Evolutionary conservation across 2,113 vertebrate genomes (phyloP).

Genomic region (Chascanopsetta lugubris): DNA sequence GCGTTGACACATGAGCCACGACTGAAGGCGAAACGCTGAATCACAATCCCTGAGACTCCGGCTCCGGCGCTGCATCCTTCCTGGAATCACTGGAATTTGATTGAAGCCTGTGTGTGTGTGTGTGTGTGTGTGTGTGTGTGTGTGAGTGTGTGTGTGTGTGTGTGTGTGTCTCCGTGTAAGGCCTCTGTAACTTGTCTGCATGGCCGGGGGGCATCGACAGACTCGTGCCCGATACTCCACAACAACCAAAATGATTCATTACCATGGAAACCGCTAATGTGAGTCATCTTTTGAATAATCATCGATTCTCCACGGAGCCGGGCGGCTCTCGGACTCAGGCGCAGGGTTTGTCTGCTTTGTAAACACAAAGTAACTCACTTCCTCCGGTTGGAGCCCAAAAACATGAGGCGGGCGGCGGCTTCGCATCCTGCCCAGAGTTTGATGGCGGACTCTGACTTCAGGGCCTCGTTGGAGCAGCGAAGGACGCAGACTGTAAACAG

Average conservation of each 20-base stretch:
- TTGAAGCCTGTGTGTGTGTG: slow-evolving; percentile 19
- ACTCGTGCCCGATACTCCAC: slow-evolving; percentile 42
- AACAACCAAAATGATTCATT: slow-evolving; percentile 63
- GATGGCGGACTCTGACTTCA: slow-evolving; percentile 33
- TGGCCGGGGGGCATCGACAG: slow-evolving; percentile 38
- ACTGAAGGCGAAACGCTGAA: no score
- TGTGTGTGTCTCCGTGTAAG: slow-evolving; percentile 33
- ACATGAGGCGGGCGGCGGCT: slow-evolving; percentile 46
- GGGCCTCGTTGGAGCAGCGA: no score
- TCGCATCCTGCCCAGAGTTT: slow-evolving; percentile 64
- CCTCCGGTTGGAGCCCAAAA: slow-evolving; percentile 48
- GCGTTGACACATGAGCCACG: no score
- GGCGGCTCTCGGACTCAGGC: slow-evolving; percentile 58
- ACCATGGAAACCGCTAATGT: slow-evolving; percentile 74
- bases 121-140: slow-evolving; percentile 33
- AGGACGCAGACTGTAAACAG: background rate
- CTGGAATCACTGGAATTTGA: slow-evolving; percentile 27
- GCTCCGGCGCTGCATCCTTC: background rate
- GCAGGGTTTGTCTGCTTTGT: slow-evolving; percentile 71
- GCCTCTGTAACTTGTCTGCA: slow-evolving; percentile 24
- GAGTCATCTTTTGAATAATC: slow-evolving; percentile 79
- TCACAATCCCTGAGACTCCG: slow-evolving; percentile 22
- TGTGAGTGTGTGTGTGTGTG: slow-evolving; percentile 22
- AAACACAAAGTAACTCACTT: slow-evolving; percentile 70
- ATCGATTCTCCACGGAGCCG: slow-evolving; percentile 73